A percentile compares a stretch with the other conserved stretches of the same genome.
Conservation (phyloP, 2,797 vertebrate species). For the Gobio occitaniae region DNA sequence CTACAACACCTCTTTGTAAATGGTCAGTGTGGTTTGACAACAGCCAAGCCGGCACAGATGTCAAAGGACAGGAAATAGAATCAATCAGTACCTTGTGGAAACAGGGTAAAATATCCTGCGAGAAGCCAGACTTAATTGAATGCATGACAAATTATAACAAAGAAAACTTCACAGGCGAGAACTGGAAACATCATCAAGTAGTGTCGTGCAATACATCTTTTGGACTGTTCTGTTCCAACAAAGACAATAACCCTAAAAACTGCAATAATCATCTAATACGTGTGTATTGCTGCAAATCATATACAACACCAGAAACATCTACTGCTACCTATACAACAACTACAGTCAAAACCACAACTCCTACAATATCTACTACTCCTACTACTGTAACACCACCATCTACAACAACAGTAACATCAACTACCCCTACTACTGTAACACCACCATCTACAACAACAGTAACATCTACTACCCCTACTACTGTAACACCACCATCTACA, state of each 20-base stretch:
- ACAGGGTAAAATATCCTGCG: constrained; percentile 71
- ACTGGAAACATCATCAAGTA: constrained; percentile 56
- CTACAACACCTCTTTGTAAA: constrained; percentile 59
- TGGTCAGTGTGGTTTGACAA: constrained; percentile 82
- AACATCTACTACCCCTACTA: too few relatives aligned
- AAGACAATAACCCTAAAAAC: constrained; percentile 64
- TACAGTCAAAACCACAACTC: too few relatives aligned
- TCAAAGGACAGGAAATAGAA: constrained; percentile 78
- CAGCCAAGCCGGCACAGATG: constrained; percentile 61
- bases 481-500: too few relatives aligned
- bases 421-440: too few relatives aligned
- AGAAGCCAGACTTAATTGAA: constrained; percentile 69
- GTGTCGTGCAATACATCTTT: constrained; percentile 72
- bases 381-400: too few relatives aligned
- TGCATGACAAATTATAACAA: constrained; percentile 72
- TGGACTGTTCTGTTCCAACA: constrained; percentile 75
- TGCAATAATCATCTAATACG: constrained; percentile 83
- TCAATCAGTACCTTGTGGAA: constrained; percentile 69
- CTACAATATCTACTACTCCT: too few relatives aligned
- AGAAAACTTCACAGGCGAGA: too few relatives aligned
- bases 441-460: too few relatives aligned
- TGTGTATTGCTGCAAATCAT: constrained; percentile 70
- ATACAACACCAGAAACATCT: too few relatives aligned
- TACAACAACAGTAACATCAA: too few relatives aligned
- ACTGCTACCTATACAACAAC: too few relatives aligned